Evolutionary conservation across 2,888 invertebrate genomes (phyloP), one percentile per base, ranked within the genome.

Genomic region (Yponomeuta plumbellus): DNA sequence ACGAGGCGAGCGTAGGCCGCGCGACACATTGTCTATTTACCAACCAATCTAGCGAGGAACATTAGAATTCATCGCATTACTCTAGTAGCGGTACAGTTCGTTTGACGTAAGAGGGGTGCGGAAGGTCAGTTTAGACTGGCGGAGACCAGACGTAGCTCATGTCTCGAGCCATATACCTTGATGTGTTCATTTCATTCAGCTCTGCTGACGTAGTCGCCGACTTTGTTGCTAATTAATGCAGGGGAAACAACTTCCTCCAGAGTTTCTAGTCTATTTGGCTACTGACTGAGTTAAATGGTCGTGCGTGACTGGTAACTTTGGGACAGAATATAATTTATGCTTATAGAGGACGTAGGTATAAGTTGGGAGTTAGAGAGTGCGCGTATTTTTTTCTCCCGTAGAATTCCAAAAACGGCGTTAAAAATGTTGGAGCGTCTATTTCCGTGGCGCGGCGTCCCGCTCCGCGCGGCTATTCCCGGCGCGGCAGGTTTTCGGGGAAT

Each of bases 401-500:
- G 26, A 39, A 63, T 63, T 76, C 82, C 83, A 74, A 84, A 86
- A 86, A 83, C 83, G 83, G 83, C 76, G 81, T 83, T 81, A 80
- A 80, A 80, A 80, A 83, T 85, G 80, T 83, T 74, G 80, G 80
- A 76, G 79, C 74, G 78, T 86, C 88, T 90, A 90, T 90, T 90
- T 89, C 79, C 80, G 88, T 83, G 65, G 56, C 56, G 56, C 23
- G 17, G 21, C 57, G 23, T 44, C 2, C 83, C 86, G 87, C 88
- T 80, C 76, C 76, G 66, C 71, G 75, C 79, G 74, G 84, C 85
- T 89, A 88, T 89, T 88, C 85, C 84, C 83, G 82, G 87, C 57
- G 39, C 88, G 86, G 88, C 90, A 88, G 88, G 90, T 91, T 91
- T 90, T 90, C 86, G 89, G 89, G 87, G 89, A 90, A 89, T 89